These are phyloP conservation scores for Xyliphius kryptos DNA, from an alignment of 2,113 vertebrate species.

Conservation along the genomic window DNA sequence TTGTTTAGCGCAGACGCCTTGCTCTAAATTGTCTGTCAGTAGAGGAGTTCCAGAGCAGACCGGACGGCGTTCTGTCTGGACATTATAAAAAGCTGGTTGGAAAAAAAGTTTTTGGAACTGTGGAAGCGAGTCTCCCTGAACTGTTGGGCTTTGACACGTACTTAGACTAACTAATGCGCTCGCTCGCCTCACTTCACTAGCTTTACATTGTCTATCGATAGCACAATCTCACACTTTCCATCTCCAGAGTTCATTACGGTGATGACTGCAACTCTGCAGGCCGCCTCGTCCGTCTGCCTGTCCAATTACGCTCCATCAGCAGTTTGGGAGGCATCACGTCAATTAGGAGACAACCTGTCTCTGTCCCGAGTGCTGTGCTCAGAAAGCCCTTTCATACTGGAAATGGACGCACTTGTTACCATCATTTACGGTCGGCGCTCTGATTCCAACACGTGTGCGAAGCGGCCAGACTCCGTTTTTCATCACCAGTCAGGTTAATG, in stretches of 20 bases:
- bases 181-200: not conserved
- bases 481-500: not conserved
- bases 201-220: slow-evolving; percentile 3
- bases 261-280: slow-evolving; percentile 19
- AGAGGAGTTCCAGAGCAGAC: too few relatives aligned
- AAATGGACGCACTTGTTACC: slow-evolving; percentile 44
- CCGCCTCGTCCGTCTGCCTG: slow-evolving; percentile 17
- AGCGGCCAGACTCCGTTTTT: slow-evolving; percentile 10
- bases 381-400: slow-evolving; percentile 20
- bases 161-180: not conserved
- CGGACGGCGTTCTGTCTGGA: too few relatives aligned
- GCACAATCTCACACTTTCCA: slow-evolving; percentile 8
- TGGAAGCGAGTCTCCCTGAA: not conserved
- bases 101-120: too few relatives aligned
- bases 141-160: not conserved
- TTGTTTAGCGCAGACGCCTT: too few relatives aligned
- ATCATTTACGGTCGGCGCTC: slow-evolving; percentile 52
- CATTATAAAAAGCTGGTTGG: too few relatives aligned
- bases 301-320: slow-evolving; percentile 41
- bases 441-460: slow-evolving; percentile 10
- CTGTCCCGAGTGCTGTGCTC: slow-evolving; percentile 40
- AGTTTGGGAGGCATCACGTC: slow-evolving; percentile 23
- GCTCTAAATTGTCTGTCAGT: not conserved
- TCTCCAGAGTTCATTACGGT: slow-evolving; percentile 3
- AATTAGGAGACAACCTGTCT: slow-evolving; percentile 39